Base-by-base conservation (phyloP, 2,797 vertebrate species). In the Gastrophryne carolinensis region DNA sequence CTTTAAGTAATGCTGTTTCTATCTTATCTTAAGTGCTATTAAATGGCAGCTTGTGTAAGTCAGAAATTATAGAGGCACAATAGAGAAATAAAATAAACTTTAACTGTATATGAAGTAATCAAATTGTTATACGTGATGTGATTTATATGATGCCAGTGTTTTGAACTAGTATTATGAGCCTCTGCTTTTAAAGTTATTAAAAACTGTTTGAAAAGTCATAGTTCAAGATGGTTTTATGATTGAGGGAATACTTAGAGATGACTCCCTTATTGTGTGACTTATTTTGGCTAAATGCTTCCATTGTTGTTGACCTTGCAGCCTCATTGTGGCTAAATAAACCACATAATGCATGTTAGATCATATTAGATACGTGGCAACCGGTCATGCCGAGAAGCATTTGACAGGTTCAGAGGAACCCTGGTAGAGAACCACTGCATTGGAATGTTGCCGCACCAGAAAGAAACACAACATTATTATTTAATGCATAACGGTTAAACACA, bases 181-280 rank as follows among this genome's bases (percentile, higher is more conserved):
- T 44, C 8, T 54, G 71, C 68, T 72, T 72, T 72, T 72, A 72
- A 37, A 72, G 27, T 49, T 60, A 73, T 73, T 64, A 73, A 58
- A 73, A 73, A 73, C n/a, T 73, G 30, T 63, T 60, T 63, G 27
- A 39, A 50, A 64, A 63, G 71, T 73, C 49, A 62, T 44, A 73
- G 70, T 63, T 73, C 70, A 73, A 37, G 30, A 73, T 73, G 64
- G 54, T 63, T 73, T 41, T n/a, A 17, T 30, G 41, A 47, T 53
- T 64, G 58, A 73, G 58, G 44, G 47, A 63, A 73, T 73, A 73
- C 35, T 19, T 64, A 30, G 30, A 39, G 58, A 72, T 39, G 58
- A 64, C 49, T 73, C 57, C 57, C n/a, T 30, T 60, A 56, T 71
- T 71, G 35, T 71, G 23, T 30, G 26, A 65, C 49, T 72, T 72